Percentiles rank a stretch among this genome's conserved stretches.
Conservation (phyloP, 2,888 invertebrate genomes). For the Lasioglossum morio region DNA sequence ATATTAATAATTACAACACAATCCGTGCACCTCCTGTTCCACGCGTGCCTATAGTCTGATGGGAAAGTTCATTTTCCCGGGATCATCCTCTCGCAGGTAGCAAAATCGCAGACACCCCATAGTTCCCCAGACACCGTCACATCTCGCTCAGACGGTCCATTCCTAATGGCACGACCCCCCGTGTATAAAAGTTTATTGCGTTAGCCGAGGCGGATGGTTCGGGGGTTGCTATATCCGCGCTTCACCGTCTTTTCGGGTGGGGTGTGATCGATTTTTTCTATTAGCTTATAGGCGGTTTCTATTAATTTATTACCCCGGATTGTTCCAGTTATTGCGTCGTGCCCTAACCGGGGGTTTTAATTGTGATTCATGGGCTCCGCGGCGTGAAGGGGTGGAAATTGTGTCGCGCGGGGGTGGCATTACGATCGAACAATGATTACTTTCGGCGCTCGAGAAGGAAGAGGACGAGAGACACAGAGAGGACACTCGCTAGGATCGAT, state of each 20-base stretch:
- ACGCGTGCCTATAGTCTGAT: background rate
- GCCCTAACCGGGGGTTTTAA: constrained; percentile 30
- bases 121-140: background rate
- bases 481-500: constrained; percentile 14
- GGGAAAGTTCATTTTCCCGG: background rate
- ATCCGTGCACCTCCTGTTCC: background rate
- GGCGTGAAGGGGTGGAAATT: background rate
- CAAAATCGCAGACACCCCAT: background rate
- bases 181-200: constrained; percentile 49
- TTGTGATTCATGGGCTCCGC: constrained; percentile 41
- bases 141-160: background rate
- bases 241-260: constrained; percentile 4
- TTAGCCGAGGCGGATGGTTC: constrained; percentile 34
- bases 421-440: constrained; percentile 42
- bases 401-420: background rate
- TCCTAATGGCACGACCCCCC: constrained; percentile 33
- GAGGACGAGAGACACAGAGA: background rate
- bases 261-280: constrained; percentile 51
- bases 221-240: constrained; percentile 34
- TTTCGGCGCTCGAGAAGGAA: background rate
- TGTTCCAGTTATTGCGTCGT: constrained; percentile 53
- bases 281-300: constrained; percentile 49
- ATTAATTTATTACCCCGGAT: constrained; percentile 59
- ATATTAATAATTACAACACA: background rate
- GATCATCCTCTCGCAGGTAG: background rate